phyloP scores from a whole-genome alignment of 2,888 invertebrate species.

The Hedya salicella region DNA sequence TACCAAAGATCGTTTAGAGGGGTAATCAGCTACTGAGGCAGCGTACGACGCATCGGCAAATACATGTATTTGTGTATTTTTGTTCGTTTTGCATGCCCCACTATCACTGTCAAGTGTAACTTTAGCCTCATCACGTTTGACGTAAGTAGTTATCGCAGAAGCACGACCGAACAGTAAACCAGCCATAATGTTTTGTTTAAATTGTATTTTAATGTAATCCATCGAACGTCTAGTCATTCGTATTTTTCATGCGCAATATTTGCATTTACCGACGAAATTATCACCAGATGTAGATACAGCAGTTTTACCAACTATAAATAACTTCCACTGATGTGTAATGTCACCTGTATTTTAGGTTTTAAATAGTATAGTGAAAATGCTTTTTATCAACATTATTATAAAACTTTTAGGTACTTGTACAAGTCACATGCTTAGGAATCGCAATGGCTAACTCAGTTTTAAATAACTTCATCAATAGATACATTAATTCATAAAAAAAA shows the following conservation, averaged over 20 bases:
- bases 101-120: conserved; percentile 9
- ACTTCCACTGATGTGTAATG: background rate
- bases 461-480: background rate
- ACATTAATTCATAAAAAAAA: background rate
- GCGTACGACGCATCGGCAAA: background rate
- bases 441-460: background rate
- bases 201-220: background rate
- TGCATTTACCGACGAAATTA: too few relatives aligned
- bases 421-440: too few relatives aligned
- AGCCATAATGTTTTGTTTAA: background rate
- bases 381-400: too few relatives aligned
- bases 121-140: conserved; percentile 1
- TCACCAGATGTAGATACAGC: too few relatives aligned
- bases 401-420: too few relatives aligned
- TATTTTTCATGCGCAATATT: background rate
- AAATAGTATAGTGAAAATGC: too few relatives aligned
- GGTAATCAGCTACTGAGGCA: too few relatives aligned
- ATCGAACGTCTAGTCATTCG: background rate
- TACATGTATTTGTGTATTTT: conserved; percentile 8
- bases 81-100: conserved; percentile 7
- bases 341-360: background rate
- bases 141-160: conserved; percentile 6
- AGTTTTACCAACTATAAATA: background rate
- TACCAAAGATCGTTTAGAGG: too few relatives aligned
- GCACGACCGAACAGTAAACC: background rate